Base-by-base conservation (phyloP, 2,797 vertebrate species). In the Smutsia temminckii region DNA sequence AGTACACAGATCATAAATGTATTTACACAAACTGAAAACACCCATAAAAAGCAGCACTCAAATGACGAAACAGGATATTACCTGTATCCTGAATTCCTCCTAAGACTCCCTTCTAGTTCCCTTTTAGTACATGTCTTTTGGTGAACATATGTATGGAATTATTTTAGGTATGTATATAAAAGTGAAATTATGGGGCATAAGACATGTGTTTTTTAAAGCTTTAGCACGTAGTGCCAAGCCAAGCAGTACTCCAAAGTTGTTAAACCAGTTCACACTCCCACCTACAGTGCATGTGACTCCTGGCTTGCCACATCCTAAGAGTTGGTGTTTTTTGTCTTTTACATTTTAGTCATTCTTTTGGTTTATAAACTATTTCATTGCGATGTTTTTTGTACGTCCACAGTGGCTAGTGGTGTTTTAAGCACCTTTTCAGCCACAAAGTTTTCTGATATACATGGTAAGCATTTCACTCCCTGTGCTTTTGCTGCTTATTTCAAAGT, bases 91-190 rank as follows among this genome's bases (percentile, higher is more conserved):
- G 53, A 85, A 63, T 85, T 90, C 8, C 0, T 12, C 11, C 1
- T 14, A 81, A 5, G 29, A 29, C 64, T 74, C 14, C 14, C 8
- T 94, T 80, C 42, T 34, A 78, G 64, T 85, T 69, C 57, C 16
- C 32, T 85, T 91, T 94, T 81, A 89, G 83, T 64, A 69, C 8
- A 57, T 91, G 49, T 91, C 37, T 85, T 94, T 72, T 68, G 68
- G 40, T 63, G 80, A 85, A 93, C 93, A 97, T 91, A 95, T 94
- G 93, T 85, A 72, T 53, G 57, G 21, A 85, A 72, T 93, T 95
- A 91, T 94, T 95, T 96, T 96, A 90, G 74, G 13, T 89, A 64
- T 68, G 64, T 64, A 84, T 53, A 53, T 88, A 61, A 3, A 18
- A 94, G 37, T 64, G 40, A 51, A 89, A 59, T 42, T 88, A 51